Percentiles rank a stretch among this genome's conserved stretches.
Evolutionary conservation across 2,113 vertebrate species (phyloP).

Genomic region (Chloropsis cyanopogon): DNA sequence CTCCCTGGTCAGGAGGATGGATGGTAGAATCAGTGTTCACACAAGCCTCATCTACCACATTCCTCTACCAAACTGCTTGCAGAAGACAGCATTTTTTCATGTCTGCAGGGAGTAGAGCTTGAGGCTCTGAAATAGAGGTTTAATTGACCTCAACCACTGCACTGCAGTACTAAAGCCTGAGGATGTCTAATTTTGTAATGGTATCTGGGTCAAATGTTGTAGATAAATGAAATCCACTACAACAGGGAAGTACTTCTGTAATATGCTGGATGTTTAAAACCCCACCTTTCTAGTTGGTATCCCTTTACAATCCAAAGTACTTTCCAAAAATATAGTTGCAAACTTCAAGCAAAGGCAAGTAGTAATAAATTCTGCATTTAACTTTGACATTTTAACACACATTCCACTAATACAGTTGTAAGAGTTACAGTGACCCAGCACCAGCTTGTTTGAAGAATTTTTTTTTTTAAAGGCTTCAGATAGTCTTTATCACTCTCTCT

Average conservation of each 20-base stretch:
- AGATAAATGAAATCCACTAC: not conserved
- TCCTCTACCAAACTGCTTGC: not conserved
- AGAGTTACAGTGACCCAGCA: not conserved
- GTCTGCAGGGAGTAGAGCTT: not conserved
- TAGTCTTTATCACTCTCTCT: not conserved
- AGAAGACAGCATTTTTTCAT: not conserved
- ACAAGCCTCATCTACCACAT: not conserved
- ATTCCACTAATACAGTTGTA: not conserved
- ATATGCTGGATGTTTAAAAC: not conserved
- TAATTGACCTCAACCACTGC: not conserved
- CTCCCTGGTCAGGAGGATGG: not conserved
- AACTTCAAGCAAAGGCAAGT: not conserved
- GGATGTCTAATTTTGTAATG: not conserved
- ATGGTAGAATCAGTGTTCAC: not conserved
- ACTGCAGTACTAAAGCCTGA: not conserved
- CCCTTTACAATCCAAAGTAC: not conserved
- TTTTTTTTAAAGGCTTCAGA: not conserved
- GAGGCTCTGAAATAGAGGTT: not conserved
- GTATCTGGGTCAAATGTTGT: not conserved
- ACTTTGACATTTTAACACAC: not conserved
- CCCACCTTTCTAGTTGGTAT: not conserved
- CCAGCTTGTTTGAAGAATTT: not conserved
- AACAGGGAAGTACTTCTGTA: not conserved
- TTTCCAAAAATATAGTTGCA: not conserved
- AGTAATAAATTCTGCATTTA: not conserved